phyloP scores from a whole-genome alignment of 2,113 vertebrate genomes.

The Struthidea cinerea region DNA sequence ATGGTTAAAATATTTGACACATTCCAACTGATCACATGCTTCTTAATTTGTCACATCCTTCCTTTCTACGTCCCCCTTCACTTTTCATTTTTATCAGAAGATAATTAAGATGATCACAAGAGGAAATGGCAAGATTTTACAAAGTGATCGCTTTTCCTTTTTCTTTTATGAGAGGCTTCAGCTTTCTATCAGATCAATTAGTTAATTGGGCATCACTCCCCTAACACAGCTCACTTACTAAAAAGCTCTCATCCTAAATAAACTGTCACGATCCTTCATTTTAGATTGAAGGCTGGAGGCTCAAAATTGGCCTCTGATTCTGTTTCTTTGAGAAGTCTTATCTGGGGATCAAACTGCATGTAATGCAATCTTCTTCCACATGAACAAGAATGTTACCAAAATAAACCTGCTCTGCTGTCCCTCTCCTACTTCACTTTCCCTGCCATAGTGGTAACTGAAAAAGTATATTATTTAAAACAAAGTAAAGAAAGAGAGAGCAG shows the following conservation, averaged over 20 bases:
- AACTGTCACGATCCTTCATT: background rate
- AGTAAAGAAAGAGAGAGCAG: background rate
- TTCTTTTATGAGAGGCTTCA: background rate
- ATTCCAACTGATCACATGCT: background rate
- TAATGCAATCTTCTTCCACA: slow-evolving; percentile 31
- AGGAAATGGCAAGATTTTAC: background rate
- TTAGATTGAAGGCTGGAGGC: background rate
- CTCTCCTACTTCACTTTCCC: background rate
- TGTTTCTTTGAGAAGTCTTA: slow-evolving; percentile 50
- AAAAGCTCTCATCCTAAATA: background rate
- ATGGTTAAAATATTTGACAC: background rate
- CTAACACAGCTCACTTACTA: background rate
- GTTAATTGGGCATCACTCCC: background rate
- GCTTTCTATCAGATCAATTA: background rate
- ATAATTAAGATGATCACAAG: background rate
- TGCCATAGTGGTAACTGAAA: background rate
- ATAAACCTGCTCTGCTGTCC: background rate
- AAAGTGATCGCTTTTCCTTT: background rate
- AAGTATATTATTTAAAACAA: background rate
- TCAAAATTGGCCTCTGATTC: background rate
- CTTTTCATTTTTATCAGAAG: background rate
- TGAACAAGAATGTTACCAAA: slow-evolving; percentile 28
- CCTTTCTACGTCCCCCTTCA: background rate
- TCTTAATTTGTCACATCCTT: background rate
- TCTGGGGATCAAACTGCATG: slow-evolving; percentile 18